Base-by-base conservation (phyloP, 2,797 vertebrate genomes). In the Synaphobranchus kaupii region DNA sequence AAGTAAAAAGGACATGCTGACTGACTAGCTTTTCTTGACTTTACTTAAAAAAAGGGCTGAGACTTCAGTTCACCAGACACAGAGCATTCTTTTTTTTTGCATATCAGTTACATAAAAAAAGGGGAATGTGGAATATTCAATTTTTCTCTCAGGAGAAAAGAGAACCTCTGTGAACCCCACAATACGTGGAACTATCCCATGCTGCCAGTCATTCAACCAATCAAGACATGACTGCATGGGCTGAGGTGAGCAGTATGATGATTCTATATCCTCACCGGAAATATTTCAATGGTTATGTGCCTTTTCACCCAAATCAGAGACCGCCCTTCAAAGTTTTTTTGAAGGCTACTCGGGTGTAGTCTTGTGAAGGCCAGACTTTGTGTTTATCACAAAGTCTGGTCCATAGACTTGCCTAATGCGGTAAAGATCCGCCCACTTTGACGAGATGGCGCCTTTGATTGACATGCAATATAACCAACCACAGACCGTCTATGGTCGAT, bases 1-100 rank as follows among this genome's bases (percentile, higher is more conserved):
- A 84, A 78, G n/a, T 39, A 63, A 47, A 83, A 76, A 28, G 15
- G 66, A 4, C 58, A 54, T 20, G 76, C 47, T 85, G 80, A 81
- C 78, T 9, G 7, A n/a, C 20, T n/a, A n/a, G n/a, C n/a, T 81
- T 81, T 81, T 50, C 78, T 81, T n/a, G 47, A n/a, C 78, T 48
- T 50, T 50, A 44, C 15, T 34, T 28, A 28, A 34, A 76, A 10
- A 34, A 76, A 76, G 73, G 12, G 31, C 73, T 44, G 31, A 39
- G 68, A 15, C 68, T 73, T 73, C 28, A 73, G 3, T 80, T 80
- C 20, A 71, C 15, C 68, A 71, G 28, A 71, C 10, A 31, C 28
- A 15, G 68, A 7, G 22, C 44, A 15, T 76, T 39, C 71, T 31
- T 15, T 25, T 0, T 48, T 80, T 80, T 17, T 48, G 22, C 39